Evolutionary conservation across 1,140 invertebrate species (phyloP), one percentile per base, ranked within the genome.

Genomic region (Dendroctonus valens): DNA sequence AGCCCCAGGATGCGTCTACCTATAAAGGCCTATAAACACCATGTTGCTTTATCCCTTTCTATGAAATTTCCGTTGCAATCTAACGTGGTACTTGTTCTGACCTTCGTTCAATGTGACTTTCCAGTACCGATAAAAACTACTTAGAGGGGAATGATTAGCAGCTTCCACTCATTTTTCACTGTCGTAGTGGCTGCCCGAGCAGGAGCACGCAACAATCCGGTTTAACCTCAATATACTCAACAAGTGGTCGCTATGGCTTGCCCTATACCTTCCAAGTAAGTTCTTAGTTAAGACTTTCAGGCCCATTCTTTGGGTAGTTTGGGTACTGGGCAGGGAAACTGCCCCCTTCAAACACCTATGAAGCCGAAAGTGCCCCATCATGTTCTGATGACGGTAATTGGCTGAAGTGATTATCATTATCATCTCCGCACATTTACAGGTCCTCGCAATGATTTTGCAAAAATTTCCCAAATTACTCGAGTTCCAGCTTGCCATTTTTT

Each of bases 81-180:
- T 26, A 26, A 26, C 26, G 26, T 38, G 8, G 11, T 7, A 48
- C 48, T 50, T 50, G 11, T 8, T n/a, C 37, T 58, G 63, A 65
- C 63, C 63, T 65, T 65, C 63, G 26, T 58, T 65, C 63, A 65
- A 65, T 50, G 63, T 65, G 63, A 65, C 63, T 65, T 65, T 65
- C 53, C 63, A 65, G 63, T 65, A 58, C 37, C 52, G 53, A 58
- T 65, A 65, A 65, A 58, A 58, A 7, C 54, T 7, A 39, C 41
- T 65, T 58, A 65, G 53, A 65, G 63, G 54, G 54, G 54, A 54
- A 46, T 46, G 42, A 46, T 46, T 46, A 46, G 8, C 8, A 46
- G 12, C 1, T 46, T 46, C 12, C 12, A 46, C 8, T 4, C 1
- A 46, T 46, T 46, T 46, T 46, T 9, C 42, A 11, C 26, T 46